Evolutionary conservation across 2,888 invertebrate species (phyloP).

Genomic region (Lithophane ornitopus): DNA sequence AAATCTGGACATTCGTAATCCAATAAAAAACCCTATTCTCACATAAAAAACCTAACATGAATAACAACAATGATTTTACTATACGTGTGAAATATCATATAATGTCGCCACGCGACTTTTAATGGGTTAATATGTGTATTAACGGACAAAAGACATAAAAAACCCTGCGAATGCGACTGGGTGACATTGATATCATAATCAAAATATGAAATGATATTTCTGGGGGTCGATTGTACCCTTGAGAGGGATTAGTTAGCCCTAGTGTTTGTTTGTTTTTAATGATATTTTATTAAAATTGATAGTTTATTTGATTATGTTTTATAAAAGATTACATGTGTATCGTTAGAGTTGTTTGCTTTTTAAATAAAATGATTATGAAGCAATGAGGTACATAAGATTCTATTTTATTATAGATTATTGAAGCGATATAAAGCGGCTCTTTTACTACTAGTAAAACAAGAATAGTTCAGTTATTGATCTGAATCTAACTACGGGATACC

Average conservation of each 20-base stretch:
- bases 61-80: constrained; percentile 81
- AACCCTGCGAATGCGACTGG: constrained; percentile 74
- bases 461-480: not conserved
- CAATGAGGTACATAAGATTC: not conserved
- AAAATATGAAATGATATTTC: constrained; percentile 89
- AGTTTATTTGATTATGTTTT: constrained; percentile 62
- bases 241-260: constrained; percentile 77
- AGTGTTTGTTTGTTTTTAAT: constrained; percentile 81
- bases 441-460: not conserved
- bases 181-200: constrained; percentile 90
- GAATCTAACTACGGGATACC: not conserved
- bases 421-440: not conserved
- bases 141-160: constrained; percentile 86
- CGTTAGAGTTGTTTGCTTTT: constrained; percentile 49
- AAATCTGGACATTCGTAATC: constrained; percentile 19
- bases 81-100: constrained; percentile 85
- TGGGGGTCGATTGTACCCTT: constrained; percentile 76
- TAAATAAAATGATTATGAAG: not conserved
- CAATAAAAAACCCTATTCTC: constrained; percentile 51
- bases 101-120: constrained; percentile 86
- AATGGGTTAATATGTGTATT: constrained; percentile 90
- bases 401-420: not conserved
- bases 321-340: constrained; percentile 57
- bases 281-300: constrained; percentile 81
- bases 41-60: constrained; percentile 72